These are phyloP conservation scores for Hydrochoerus hydrochaeris DNA, from an alignment of 2,113 vertebrate genomes.

Conservation along the genomic window DNA sequence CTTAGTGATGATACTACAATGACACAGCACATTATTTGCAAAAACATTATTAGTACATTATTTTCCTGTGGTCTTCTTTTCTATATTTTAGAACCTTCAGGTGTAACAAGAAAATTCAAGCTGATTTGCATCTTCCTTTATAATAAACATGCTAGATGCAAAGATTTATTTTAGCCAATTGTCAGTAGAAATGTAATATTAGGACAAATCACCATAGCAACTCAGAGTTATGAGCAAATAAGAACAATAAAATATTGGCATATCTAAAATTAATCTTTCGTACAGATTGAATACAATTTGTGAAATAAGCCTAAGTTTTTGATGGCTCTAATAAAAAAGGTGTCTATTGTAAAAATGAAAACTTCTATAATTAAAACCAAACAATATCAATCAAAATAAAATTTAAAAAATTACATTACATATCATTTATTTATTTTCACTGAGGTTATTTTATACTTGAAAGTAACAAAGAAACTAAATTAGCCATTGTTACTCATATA, in stretches of 20 bases:
- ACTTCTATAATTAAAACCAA: conserved; percentile 46
- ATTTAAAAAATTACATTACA: conserved; percentile 29
- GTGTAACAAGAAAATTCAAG: conserved; percentile 52
- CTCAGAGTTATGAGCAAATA: conserved; percentile 60
- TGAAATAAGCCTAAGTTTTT: conserved; percentile 45
- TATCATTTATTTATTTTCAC: background rate
- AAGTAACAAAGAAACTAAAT: conserved; percentile 27
- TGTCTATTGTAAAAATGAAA: background rate
- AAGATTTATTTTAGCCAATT: conserved; percentile 70
- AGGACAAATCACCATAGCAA: conserved; percentile 63
- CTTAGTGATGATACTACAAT: background rate
- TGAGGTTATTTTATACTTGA: background rate
- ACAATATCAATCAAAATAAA: conserved; percentile 23
- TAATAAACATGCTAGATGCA: conserved; percentile 65
- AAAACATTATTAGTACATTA: conserved; percentile 30
- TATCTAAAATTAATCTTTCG: conserved; percentile 67
- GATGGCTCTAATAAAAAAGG: conserved; percentile 17
- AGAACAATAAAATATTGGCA: conserved; percentile 73
- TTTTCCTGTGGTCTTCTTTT: background rate
- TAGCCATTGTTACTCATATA: background rate
- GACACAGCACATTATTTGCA: conserved; percentile 24
- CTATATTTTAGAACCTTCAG: background rate
- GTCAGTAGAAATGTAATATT: conserved; percentile 70
- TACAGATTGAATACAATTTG: conserved; percentile 30
- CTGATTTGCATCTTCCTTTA: conserved; percentile 57